Percentiles rank a stretch among this genome's conserved stretches.
Conservation (phyloP, 2,113 vertebrate species). For the Choloepus hoffmanni region DNA sequence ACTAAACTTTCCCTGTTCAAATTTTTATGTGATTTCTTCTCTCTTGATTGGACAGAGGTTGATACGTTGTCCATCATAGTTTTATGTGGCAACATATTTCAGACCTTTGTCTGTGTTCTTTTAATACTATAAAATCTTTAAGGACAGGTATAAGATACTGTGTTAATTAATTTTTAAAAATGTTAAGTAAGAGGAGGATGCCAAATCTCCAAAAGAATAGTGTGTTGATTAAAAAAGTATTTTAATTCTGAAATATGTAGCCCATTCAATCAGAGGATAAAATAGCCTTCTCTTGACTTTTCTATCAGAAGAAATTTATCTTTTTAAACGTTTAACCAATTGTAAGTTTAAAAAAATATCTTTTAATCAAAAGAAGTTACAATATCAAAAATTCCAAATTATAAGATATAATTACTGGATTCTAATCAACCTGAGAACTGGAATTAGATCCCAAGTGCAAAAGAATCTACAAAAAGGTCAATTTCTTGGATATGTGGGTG, state of each 20-base stretch:
- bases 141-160: neutral
- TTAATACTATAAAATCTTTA: neutral
- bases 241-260: neutral
- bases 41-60: neutral
- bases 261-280: neutral
- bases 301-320: neutral
- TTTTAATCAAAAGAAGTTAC: neutral
- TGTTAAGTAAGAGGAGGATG: neutral
- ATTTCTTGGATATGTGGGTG: neutral
- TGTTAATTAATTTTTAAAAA: neutral
- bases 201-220: conserved; percentile 4
- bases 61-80: neutral
- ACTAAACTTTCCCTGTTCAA: neutral
- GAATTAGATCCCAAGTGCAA: neutral
- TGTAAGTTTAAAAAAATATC: neutral
- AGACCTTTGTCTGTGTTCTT: neutral
- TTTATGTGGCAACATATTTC: neutral
- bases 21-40: neutral
- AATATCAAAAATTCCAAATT: neutral
- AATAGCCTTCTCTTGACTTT: neutral
- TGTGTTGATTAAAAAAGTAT: neutral
- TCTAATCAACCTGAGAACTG: neutral
- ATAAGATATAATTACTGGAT: neutral
- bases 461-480: neutral
- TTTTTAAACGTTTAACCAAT: neutral